Evolutionary conservation across 2,888 invertebrate species (phyloP).

Genomic region (Lasioglossum pauxillum): DNA sequence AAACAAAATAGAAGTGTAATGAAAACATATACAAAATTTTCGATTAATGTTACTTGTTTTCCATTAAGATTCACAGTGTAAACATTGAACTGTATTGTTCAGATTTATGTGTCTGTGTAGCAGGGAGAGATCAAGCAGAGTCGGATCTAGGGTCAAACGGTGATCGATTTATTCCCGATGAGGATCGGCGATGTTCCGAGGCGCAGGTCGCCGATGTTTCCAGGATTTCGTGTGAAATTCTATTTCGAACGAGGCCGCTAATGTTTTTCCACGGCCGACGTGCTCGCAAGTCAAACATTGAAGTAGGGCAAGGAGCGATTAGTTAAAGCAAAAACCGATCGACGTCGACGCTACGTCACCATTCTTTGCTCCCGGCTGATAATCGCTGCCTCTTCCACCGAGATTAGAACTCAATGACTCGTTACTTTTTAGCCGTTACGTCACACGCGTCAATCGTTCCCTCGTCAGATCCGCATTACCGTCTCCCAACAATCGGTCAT

Average conservation of each 20-base stretch:
- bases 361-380: conserved; percentile 29
- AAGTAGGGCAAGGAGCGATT: conserved; percentile 62
- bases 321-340: conserved; percentile 48
- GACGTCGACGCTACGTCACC: conserved; percentile 58
- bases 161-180: background rate
- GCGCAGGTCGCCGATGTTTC: background rate
- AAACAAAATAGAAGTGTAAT: no score
- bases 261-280: conserved; percentile 49
- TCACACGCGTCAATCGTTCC: conserved; percentile 31
- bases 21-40: no score
- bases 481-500: background rate
- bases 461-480: background rate
- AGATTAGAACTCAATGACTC: conserved; percentile 58
- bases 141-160: background rate
- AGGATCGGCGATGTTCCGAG: background rate
- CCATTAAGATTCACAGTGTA: background rate
- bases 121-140: background rate
- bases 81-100: background rate
- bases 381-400: conserved; percentile 28
- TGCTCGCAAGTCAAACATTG: conserved; percentile 49
- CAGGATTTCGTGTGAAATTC: conserved; percentile 23
- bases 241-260: conserved; percentile 40
- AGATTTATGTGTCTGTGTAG: background rate
- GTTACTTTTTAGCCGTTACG: conserved; percentile 55
- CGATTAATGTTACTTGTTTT: no score